Conservation (phyloP, 2,113 vertebrate species). For the Bagarius yarrelli region DNA sequence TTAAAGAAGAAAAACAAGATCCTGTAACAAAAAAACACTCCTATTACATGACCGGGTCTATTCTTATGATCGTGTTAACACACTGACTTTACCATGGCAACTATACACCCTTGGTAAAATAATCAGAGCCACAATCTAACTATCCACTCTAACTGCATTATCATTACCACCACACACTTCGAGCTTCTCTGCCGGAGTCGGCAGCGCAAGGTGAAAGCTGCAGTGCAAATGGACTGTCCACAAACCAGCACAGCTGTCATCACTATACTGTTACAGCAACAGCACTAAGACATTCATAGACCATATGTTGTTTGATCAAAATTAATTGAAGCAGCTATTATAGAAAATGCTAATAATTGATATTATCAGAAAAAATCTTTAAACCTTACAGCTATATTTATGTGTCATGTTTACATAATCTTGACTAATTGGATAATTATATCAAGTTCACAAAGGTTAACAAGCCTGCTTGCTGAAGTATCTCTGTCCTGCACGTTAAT, state of each 20-base stretch:
- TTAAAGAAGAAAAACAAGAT: conserved; percentile 14
- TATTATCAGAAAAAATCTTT: background rate
- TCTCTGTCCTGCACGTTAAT: background rate
- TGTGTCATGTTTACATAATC: background rate
- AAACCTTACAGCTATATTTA: background rate
- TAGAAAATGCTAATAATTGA: background rate
- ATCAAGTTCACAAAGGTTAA: background rate
- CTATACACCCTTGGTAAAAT: conserved; percentile 31
- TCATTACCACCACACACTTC: conserved; percentile 36
- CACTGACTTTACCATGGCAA: conserved; percentile 51
- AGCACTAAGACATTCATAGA: background rate
- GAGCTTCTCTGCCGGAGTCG: conserved; percentile 18
- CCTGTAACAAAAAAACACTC: conserved; percentile 37
- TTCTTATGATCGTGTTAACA: conserved; percentile 40
- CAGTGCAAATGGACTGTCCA: conserved; percentile 24
- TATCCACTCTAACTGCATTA: conserved; percentile 48
- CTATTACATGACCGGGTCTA: conserved; percentile 24
- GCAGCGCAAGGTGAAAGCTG: conserved; percentile 15
- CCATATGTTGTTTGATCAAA: background rate
- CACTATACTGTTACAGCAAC: conserved; percentile 25
- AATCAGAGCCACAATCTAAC: conserved; percentile 43
- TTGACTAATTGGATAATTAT: background rate
- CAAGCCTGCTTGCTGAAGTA: background rate
- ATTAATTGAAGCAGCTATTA: conserved; percentile 13
- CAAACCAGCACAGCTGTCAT: conserved; percentile 14